A percentile compares a stretch with the other conserved stretches of the same genome.
These are phyloP conservation scores for Megalops atlanticus DNA, from an alignment of 2,113 vertebrate species.

Conservation along the genomic window DNA sequence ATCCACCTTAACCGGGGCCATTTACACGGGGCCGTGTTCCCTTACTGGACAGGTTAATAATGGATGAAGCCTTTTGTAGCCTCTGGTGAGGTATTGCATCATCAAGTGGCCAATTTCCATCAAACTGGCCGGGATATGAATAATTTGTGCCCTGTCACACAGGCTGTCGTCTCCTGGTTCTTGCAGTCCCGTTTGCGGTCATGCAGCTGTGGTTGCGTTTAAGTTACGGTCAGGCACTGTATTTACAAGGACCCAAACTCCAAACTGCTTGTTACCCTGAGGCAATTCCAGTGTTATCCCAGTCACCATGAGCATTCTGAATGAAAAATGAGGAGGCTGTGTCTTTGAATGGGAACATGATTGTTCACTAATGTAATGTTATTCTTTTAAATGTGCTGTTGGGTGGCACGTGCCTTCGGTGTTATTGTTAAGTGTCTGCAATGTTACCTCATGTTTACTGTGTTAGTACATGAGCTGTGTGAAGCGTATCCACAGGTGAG, in stretches of 20 bases:
- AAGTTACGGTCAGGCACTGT: background rate
- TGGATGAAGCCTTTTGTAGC: background rate
- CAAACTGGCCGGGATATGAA: background rate
- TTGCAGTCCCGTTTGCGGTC: background rate
- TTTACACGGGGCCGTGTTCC: slow-evolving; percentile 30
- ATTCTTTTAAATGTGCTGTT: background rate
- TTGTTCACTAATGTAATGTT: background rate
- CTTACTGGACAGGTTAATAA: slow-evolving; percentile 10
- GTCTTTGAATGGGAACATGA: background rate
- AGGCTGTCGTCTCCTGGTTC: background rate
- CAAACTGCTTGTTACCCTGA: background rate
- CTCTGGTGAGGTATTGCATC: background rate
- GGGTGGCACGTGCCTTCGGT: background rate
- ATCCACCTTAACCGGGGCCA: slow-evolving; percentile 41
- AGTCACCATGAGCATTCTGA: background rate
- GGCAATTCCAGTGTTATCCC: background rate
- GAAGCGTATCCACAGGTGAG: background rate
- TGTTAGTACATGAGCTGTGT: background rate
- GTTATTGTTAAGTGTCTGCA: no score
- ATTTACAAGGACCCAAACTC: background rate
- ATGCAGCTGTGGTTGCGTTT: background rate
- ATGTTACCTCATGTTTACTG: no score
- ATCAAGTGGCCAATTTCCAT: background rate
- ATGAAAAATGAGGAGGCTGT: background rate
- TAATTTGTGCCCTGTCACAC: background rate